Evolutionary conservation across 2,797 vertebrate species (phyloP).

Genomic region (Gallirallus australis): DNA sequence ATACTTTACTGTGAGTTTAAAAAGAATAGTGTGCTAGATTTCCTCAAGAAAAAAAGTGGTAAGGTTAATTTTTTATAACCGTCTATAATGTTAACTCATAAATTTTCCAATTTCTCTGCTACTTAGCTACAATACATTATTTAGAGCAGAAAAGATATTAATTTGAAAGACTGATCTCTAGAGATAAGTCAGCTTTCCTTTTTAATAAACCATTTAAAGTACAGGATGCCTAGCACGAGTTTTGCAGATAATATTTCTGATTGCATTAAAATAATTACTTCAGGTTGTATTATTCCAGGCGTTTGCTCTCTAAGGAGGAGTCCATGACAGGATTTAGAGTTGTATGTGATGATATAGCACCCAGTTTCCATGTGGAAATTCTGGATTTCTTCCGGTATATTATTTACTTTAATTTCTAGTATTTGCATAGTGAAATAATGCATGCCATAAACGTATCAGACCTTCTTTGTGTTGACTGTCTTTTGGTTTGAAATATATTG

Average conservation of each 20-base stretch:
- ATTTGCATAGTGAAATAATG: background rate
- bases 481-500: background rate
- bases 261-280: conserved; percentile 44
- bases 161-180: conserved; percentile 49
- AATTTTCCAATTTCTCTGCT: conserved; percentile 56
- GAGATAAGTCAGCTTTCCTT: conserved; percentile 39
- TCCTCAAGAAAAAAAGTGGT: background rate
- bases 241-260: conserved; percentile 31
- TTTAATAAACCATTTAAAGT: conserved; percentile 44
- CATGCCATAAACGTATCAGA: background rate
- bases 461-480: background rate
- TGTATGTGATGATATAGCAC: background rate
- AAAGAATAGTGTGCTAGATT: background rate
- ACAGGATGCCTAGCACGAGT: conserved; percentile 1
- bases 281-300: background rate
- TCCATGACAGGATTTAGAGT: background rate
- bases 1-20: background rate
- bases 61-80: conserved; percentile 44
- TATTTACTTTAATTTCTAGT: background rate
- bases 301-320: background rate
- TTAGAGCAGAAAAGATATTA: conserved; percentile 56
- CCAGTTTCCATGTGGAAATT: background rate
- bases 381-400: background rate
- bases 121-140: conserved; percentile 41
- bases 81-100: conserved; percentile 26